These are phyloP conservation scores for Tupaia chinensis DNA, from an alignment of 2,113 vertebrate species.

Conservation along the genomic window DNA sequence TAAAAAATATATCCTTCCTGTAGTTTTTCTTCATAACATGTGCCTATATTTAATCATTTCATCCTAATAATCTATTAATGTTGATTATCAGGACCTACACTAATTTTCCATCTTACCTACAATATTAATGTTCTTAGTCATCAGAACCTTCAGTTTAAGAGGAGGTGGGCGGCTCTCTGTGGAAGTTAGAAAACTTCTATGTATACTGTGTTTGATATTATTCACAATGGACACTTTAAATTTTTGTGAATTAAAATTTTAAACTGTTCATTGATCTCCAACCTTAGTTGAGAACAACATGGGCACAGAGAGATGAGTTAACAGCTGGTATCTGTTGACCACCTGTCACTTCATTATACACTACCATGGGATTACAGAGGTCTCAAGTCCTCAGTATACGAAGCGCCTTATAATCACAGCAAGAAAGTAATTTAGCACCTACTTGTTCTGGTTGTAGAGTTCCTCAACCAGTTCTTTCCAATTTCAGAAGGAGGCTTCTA, in stretches of 20 bases:
- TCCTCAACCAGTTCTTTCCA: neutral
- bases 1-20: neutral
- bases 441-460: neutral
- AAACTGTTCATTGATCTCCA: neutral
- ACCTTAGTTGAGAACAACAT: neutral
- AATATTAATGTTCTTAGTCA: neutral
- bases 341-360: neutral
- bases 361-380: neutral
- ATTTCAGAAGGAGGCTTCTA: neutral
- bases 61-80: neutral
- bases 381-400: neutral
- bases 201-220: neutral
- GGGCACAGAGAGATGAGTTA: neutral
- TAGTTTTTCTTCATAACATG: neutral
- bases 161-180: neutral
- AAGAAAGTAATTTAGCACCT: neutral
- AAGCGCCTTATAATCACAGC: neutral
- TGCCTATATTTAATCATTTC: constrained; percentile 2
- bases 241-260: neutral
- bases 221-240: neutral
- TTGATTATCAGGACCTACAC: neutral
- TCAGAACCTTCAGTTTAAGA: neutral
- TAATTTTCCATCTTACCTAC: neutral
- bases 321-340: neutral
- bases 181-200: neutral